A percentile compares a stretch with the other conserved stretches of the same genome.
phyloP scores from a whole-genome alignment of 2,888 invertebrate species.

The Athalia cordata region DNA sequence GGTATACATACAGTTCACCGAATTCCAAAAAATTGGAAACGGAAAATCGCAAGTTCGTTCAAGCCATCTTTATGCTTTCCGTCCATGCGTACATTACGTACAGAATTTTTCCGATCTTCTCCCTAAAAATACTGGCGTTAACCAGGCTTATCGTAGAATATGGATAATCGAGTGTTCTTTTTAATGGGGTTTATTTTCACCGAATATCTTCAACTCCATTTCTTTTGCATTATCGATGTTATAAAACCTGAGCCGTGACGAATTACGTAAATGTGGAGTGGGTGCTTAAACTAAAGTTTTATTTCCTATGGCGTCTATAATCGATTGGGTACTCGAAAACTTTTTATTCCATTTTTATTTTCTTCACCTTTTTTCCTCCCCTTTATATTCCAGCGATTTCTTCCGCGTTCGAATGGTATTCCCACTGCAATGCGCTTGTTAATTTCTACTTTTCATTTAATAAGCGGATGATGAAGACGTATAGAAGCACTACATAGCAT shows the following conservation, averaged over 20 bases:
- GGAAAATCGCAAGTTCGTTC: not conserved
- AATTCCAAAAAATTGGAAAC: not conserved
- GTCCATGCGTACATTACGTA: too few species aligned
- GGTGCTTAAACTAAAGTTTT: conserved; percentile 20
- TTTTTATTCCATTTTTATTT: conserved; percentile 8
- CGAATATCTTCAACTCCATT: conserved; percentile 11
- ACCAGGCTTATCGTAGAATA: not conserved
- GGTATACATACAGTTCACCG: not conserved
- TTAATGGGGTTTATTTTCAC: not conserved
- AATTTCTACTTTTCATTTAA: too few species aligned
- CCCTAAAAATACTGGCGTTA: too few species aligned
- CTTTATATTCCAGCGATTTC: not conserved
- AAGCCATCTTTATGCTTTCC: not conserved
- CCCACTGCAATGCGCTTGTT: too few species aligned
- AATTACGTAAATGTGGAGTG: conserved; percentile 15
- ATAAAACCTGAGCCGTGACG: conserved; percentile 11
- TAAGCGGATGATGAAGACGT: too few species aligned
- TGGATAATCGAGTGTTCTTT: not conserved
- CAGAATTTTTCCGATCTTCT: too few species aligned
- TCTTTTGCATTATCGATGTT: not conserved
- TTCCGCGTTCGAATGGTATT: not conserved
- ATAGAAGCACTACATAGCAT: too few species aligned
- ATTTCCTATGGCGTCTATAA: not conserved
- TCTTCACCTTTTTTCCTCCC: not conserved
- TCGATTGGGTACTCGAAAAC: not conserved